phyloP scores from a whole-genome alignment of 2,797 vertebrate genomes.

The Sardinella longiceps region DNA sequence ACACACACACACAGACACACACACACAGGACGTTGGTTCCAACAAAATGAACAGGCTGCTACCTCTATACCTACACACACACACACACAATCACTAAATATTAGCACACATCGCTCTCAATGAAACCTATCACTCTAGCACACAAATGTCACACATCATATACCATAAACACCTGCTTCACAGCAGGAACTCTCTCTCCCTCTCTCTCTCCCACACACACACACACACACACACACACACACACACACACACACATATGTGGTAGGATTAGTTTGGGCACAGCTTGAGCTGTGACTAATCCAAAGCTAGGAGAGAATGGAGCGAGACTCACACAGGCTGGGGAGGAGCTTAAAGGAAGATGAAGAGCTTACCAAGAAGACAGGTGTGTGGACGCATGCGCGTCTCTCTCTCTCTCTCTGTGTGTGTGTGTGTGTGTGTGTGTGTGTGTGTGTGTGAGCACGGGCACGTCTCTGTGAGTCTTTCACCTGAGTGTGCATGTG shows the following conservation, averaged over 20 bases:
- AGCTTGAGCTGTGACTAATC: conserved; percentile 22
- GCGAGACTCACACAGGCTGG: background rate
- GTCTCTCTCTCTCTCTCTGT: too few species aligned
- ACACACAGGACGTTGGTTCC: background rate
- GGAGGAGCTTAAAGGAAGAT: conserved; percentile 2
- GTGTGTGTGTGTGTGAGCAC: too few species aligned
- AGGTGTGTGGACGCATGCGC: background rate
- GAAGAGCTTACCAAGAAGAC: conserved; percentile 12
- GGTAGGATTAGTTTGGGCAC: background rate
- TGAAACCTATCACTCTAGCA: background rate
- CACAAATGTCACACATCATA: background rate
- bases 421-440: background rate
- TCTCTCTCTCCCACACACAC: background rate
- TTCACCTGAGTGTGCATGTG: background rate
- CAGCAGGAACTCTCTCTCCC: too few species aligned
- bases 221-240: background rate
- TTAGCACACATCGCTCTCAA: background rate
- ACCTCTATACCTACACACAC: background rate
- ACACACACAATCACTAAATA: background rate
- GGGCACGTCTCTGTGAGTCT: too few species aligned
- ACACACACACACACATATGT: background rate
- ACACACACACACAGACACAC: background rate
- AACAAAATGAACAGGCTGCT: background rate
- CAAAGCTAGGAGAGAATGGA: conserved; percentile 1
- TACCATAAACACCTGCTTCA: background rate